These are phyloP conservation scores for Hyperopisus bebe DNA, from an alignment of 2,113 vertebrate genomes.

Conservation along the genomic window DNA sequence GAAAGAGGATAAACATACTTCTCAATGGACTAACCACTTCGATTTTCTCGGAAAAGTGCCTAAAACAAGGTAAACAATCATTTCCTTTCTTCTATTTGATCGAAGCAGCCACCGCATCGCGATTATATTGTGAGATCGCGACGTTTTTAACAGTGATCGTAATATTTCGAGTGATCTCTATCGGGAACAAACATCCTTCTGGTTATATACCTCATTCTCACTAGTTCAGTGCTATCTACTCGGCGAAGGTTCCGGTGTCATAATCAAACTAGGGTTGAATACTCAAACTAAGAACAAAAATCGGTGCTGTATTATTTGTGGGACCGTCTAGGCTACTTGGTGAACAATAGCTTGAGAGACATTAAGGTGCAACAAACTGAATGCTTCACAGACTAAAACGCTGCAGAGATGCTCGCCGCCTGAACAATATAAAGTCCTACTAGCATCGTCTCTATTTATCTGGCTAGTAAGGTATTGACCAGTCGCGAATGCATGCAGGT, in stretches of 20 bases:
- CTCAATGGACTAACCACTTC: slow-evolving; percentile 51
- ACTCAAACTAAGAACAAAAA: neutral
- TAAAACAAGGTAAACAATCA: slow-evolving; percentile 50
- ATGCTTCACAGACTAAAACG: neutral
- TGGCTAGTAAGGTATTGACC: neutral
- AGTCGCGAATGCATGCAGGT: neutral
- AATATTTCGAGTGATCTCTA: neutral
- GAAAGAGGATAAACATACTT: slow-evolving; percentile 24
- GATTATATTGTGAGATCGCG: neutral
- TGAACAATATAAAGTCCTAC: neutral
- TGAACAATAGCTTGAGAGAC: neutral
- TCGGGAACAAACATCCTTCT: neutral
- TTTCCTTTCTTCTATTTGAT: neutral
- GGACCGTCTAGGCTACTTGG: neutral
- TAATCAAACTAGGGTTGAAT: neutral
- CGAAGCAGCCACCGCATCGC: neutral
- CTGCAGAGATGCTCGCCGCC: neutral
- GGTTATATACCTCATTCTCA: neutral
- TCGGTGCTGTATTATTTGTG: neutral
- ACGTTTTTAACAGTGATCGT: neutral
- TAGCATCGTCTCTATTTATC: neutral
- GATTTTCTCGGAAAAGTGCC: slow-evolving; percentile 49
- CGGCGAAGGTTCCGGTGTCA: neutral
- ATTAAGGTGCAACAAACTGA: neutral
- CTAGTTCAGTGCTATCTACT: neutral